Conservation (phyloP, 1,140 invertebrate genomes). For the Drosophila pruinosa region DNA sequence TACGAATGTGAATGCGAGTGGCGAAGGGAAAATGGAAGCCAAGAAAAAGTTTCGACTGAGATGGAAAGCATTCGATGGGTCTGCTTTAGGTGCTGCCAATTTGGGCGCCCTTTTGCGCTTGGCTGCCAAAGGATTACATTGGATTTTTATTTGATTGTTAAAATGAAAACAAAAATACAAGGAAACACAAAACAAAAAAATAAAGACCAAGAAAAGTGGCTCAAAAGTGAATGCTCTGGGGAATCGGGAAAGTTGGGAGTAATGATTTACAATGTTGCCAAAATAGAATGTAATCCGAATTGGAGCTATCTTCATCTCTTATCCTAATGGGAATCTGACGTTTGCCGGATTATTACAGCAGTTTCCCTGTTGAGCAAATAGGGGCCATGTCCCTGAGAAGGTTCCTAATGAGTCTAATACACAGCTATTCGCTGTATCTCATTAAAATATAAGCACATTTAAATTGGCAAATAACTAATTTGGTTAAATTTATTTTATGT, state of each 20-base stretch:
- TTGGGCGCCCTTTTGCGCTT: constrained; percentile 64
- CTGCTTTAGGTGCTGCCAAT: constrained; percentile 55
- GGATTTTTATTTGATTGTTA: constrained; percentile 77
- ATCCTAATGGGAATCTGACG: constrained; percentile 51
- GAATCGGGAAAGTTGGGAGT: constrained; percentile 42
- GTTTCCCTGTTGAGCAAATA: background rate
- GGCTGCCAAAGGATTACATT: constrained; percentile 78
- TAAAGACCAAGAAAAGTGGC: constrained; percentile 37
- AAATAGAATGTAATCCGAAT: constrained; percentile 70
- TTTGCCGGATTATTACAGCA: constrained; percentile 18
- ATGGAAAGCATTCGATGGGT: constrained; percentile 29
- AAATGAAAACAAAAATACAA: constrained; percentile 59
- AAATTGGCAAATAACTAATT: background rate
- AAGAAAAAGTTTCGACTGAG: constrained; percentile 6
- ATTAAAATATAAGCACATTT: background rate
- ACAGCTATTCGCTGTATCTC: background rate
- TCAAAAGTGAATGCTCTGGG: constrained; percentile 19
- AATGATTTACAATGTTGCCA: constrained; percentile 73
- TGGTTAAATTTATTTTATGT: too few relatives aligned
- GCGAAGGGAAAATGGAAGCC: background rate
- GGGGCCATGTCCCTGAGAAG: background rate
- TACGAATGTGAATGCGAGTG: background rate
- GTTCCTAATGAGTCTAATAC: background rate
- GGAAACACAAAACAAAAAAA: constrained; percentile 17
- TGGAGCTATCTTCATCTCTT: constrained; percentile 55